These are phyloP conservation scores for Grus americana DNA, from an alignment of 2,113 vertebrate species.

Conservation along the genomic window DNA sequence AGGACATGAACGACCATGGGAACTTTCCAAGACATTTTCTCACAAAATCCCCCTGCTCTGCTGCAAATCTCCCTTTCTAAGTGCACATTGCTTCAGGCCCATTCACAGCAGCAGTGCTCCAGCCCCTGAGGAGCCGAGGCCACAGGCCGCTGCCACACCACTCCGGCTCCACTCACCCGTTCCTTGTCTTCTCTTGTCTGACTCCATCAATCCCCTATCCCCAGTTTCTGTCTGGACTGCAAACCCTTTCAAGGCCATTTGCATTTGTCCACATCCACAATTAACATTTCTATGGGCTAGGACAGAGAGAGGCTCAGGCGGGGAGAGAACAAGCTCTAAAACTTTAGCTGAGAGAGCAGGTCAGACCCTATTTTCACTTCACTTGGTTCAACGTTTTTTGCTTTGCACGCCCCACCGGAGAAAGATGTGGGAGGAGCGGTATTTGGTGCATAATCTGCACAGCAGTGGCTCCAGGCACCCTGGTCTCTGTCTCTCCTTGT, in stretches of 20 bases:
- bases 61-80: background rate
- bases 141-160: no score
- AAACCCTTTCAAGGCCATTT: background rate
- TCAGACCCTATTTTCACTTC: background rate
- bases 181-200: background rate
- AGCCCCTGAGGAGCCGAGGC: background rate
- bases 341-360: background rate
- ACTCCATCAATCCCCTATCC: rapidly evolving
- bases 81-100: background rate
- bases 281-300: background rate
- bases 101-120: background rate
- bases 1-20: rapidly evolving
- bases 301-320: background rate
- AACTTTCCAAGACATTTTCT: background rate
- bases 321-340: background rate
- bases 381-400: background rate
- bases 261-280: background rate
- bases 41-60: background rate
- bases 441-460: background rate
- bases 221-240: background rate
- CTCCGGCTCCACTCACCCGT: background rate
- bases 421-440: background rate
- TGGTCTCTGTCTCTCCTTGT: background rate
- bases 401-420: background rate
- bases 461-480: background rate